phyloP scores from a whole-genome alignment of 2,797 vertebrate genomes.

The Sandelia bainsii region DNA sequence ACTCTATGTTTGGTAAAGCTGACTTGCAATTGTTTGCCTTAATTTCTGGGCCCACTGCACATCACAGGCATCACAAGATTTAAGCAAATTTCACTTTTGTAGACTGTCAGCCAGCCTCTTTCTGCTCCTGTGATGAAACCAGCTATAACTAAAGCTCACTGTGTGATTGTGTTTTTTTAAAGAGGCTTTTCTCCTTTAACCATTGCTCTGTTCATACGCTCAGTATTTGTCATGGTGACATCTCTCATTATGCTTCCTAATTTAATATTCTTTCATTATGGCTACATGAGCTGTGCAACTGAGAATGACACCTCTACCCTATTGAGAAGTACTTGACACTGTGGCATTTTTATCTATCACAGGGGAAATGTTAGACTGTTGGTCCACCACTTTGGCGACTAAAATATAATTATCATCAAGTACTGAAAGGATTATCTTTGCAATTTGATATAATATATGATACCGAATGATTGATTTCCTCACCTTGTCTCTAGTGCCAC shows the following conservation, averaged over 20 bases:
- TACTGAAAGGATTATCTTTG: no score
- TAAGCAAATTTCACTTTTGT: neutral
- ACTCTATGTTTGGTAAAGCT: neutral
- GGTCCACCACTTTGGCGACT: neutral
- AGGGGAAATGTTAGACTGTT: neutral
- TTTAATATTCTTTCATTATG: neutral
- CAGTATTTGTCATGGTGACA: neutral
- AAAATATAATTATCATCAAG: no score
- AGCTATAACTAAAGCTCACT: neutral
- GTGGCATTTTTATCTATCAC: neutral
- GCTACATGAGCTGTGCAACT: slow-evolving; percentile 1
- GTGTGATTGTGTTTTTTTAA: neutral
- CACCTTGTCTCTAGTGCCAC: no score
- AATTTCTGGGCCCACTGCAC: neutral
- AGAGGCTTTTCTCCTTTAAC: no score
- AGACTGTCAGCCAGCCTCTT: neutral
- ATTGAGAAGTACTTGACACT: neutral
- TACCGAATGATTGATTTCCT: no score
- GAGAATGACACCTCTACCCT: slow-evolving; percentile 1
- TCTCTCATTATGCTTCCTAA: neutral
- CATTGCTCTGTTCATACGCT: no score
- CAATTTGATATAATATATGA: no score
- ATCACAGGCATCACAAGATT: neutral
- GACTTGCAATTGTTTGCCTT: neutral
- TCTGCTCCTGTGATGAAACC: neutral